Base-by-base conservation (phyloP, 1,140 invertebrate genomes). In the Pachypsylla venusta region DNA sequence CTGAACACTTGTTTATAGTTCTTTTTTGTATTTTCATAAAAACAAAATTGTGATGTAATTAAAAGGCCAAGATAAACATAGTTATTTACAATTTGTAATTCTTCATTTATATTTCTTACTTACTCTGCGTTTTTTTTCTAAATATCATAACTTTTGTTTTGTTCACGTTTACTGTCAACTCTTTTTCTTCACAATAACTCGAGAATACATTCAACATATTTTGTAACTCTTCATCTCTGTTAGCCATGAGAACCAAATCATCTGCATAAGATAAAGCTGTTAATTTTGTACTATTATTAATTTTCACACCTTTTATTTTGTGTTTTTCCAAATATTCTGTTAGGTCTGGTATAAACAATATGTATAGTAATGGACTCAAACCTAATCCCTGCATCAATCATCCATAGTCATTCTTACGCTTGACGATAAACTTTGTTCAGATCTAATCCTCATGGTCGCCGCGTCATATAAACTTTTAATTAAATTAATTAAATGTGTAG, bases 91-190 rank as follows among this genome's bases (percentile, higher is more conserved):
- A 22, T 53, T 22, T 53, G 12, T 12, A 53, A 16, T 16, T 12
- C 20, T 14, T 53, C 22, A 53, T 20, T 53, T 53, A n/a, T 22
- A 53, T 20, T 53, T 53, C 14, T 53, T 53, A 16, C 22, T 53
- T 16, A n/a, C 48, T 20, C 22, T 53, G 5, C 48, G 5, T 22
- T 22, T n/a, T 22, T 53, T 20, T 53, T 16, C 22, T 53, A 16
- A 53, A 53, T 53, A 53, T 53, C 48, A 53, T 53, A 16, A 53
- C 20, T 53, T 53, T 53, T 14, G 48, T 53, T 53, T 53, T 53
- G 16, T 53, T 16, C 22, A 22, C 22, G 48, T 53, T 53, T 20
- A 53, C 48, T 53, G 16, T 20, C 12, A 53, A 16, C 16, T 53
- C 10, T 22, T 22, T 53, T 22, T 53, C 22, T 53, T 22, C 10